These are phyloP conservation scores for Sapayoa aenigma DNA, from an alignment of 2,113 vertebrate genomes.

Conservation along the genomic window DNA sequence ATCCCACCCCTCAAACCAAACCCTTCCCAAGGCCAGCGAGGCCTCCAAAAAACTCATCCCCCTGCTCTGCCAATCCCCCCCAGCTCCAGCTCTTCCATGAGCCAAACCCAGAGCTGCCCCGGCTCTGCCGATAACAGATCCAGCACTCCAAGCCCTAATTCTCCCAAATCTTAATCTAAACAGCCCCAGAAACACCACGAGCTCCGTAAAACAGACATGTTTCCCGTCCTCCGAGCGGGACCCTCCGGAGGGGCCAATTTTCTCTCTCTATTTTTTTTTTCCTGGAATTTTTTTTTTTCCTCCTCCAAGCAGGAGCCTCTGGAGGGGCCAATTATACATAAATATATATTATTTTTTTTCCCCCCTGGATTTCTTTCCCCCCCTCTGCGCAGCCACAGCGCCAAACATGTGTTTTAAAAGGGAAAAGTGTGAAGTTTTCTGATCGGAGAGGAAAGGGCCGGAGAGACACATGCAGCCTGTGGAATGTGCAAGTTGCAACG, in stretches of 20 bases:
- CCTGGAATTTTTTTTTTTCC: not conserved
- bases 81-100: not conserved
- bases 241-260: not conserved
- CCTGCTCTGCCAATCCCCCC: not conserved
- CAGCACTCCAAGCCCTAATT: not conserved
- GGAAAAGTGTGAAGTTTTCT: conserved; percentile 78
- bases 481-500: conserved; percentile 25
- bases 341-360: not conserved
- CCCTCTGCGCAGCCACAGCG: not conserved
- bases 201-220: not conserved
- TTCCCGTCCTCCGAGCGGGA: not conserved
- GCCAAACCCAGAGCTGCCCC: not conserved
- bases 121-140: not conserved
- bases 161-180: not conserved
- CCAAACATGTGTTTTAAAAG: conserved; percentile 79
- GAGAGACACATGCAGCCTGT: not conserved
- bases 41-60: not conserved
- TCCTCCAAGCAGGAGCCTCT: not conserved
- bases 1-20: not conserved
- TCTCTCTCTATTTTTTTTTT: not conserved
- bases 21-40: fast-evolving
- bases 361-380: not conserved
- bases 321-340: not conserved
- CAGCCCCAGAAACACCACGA: not conserved
- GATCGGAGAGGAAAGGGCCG: conserved; percentile 31